These are phyloP conservation scores for Nomada fabriciana DNA, from an alignment of 2,888 invertebrate genomes.

Conservation along the genomic window DNA sequence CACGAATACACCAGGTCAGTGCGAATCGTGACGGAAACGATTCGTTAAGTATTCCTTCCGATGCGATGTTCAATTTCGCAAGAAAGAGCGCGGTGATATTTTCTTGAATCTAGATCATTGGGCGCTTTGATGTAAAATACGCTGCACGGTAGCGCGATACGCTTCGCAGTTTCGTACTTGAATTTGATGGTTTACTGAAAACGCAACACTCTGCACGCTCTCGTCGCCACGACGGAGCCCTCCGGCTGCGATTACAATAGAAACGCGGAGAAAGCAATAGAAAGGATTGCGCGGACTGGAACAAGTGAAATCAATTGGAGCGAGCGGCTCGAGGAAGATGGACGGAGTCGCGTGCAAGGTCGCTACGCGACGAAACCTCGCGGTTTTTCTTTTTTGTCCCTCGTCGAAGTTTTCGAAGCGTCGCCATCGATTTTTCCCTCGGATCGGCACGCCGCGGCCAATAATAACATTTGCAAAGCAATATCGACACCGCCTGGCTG, in stretches of 20 bases:
- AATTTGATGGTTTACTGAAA: background rate
- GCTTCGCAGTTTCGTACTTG: background rate
- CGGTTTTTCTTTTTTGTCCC: too few species aligned
- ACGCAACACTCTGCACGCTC: constrained; percentile 20
- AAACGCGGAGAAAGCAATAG: constrained; percentile 43
- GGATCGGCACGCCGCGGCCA: constrained; percentile 3
- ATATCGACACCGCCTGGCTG: constrained; percentile 35
- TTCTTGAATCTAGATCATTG: too few species aligned
- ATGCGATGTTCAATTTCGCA: too few species aligned
- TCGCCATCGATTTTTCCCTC: background rate
- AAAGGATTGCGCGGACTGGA: constrained; percentile 19
- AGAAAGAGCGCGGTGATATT: too few species aligned
- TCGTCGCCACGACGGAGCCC: constrained; percentile 7
- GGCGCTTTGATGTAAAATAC: background rate
- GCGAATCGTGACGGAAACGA: too few species aligned
- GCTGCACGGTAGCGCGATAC: background rate
- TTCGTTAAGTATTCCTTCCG: too few species aligned
- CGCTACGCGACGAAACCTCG: background rate
- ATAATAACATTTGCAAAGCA: constrained; percentile 40
- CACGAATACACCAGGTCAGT: constrained; percentile 87
- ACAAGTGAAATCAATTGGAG: constrained; percentile 31
- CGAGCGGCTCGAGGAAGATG: background rate
- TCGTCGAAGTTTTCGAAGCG: background rate
- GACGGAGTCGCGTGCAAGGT: constrained; percentile 2
- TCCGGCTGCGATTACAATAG: constrained; percentile 16